A percentile compares a stretch with the other conserved stretches of the same genome.
These are phyloP conservation scores for Podilymbus podiceps DNA, from an alignment of 2,113 vertebrate genomes.

Conservation along the genomic window DNA sequence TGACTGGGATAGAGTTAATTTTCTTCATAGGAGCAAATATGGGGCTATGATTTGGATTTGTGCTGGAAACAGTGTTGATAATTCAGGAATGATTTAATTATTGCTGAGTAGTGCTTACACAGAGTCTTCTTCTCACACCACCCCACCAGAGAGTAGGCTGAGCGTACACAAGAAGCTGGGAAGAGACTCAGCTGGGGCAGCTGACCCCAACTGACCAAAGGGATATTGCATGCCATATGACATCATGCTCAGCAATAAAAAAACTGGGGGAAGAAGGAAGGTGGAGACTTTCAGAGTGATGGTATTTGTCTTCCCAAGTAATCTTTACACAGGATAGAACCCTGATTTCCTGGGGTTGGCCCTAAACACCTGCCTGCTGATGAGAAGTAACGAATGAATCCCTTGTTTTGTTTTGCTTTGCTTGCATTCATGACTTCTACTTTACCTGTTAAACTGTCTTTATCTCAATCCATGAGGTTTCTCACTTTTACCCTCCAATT, in stretches of 20 bases:
- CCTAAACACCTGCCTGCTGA: not conserved
- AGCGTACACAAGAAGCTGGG: not conserved
- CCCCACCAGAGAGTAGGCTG: accelerated
- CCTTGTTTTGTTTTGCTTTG: not conserved
- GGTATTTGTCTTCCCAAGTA: not conserved
- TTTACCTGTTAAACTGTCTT: not conserved
- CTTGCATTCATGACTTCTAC: accelerated
- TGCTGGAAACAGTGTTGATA: not conserved
- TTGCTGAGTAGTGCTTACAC: not conserved
- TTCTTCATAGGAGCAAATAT: not conserved
- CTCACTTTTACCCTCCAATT: not conserved
- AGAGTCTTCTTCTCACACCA: not conserved
- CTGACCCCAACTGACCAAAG: not conserved
- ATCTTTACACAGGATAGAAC: accelerated
- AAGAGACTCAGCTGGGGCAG: not conserved
- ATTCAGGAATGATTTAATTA: accelerated
- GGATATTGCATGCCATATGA: not conserved
- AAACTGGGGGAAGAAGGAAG: not conserved
- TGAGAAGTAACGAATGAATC: not conserved
- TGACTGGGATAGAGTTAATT: not conserved
- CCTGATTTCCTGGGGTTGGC: not conserved
- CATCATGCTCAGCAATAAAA: not conserved
- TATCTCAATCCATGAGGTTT: not conserved
- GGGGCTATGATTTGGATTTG: not conserved
- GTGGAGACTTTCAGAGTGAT: accelerated